Base-by-base conservation (phyloP, 1,140 invertebrate species). In the Drosophila santomea region DNA sequence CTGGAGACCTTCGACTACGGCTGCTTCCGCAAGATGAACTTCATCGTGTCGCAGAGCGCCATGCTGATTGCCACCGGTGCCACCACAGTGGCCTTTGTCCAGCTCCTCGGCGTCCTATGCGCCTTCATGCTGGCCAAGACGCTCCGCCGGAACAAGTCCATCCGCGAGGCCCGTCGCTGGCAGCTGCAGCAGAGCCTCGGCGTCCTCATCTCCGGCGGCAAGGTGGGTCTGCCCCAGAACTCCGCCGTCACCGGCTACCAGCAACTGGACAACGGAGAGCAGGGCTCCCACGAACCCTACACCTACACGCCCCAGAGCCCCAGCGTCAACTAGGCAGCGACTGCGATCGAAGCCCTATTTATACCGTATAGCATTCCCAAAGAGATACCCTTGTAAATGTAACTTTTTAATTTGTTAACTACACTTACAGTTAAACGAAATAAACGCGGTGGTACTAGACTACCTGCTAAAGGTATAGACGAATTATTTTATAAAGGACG, bases 51-150 rank as follows among this genome's bases (percentile, higher is more conserved):
- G 52, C 94, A 95, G 74, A 96, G 96, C 83, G 95, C 95, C 28
- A 93, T 96, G 32, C 93, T 97, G 45, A 93, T 97, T 48, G 96
- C 95, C n/a, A 96, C 96, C 20, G 96, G 96, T 10, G 96, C 96
- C 25, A 93, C 97, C 71, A 96, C 96, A 12, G 96, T 97, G 72
- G 95, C 96, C 38, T 95, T 97, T 81, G 95, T 97, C 81, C 96
- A 98, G 96, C 91, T 98, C 43, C 94, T 97, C 76, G 97, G 97
- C 54, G 96, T 98, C 17, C 94, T 97, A 60, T 98, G 97, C 82
- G 96, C 97, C 4, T 96, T 96, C 91, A 96, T 96, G 93, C 92
- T 98, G 88, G 97, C 96, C 48, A 95, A 95, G 79, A 95, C 96
- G 0, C 96, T 98, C 78, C 95, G 96, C 68, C 95, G 95, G 78